Percentiles rank a stretch among this genome's conserved stretches.
phyloP scores from a whole-genome alignment of 1,140 invertebrate species.

The Scylla paramamosain region DNA sequence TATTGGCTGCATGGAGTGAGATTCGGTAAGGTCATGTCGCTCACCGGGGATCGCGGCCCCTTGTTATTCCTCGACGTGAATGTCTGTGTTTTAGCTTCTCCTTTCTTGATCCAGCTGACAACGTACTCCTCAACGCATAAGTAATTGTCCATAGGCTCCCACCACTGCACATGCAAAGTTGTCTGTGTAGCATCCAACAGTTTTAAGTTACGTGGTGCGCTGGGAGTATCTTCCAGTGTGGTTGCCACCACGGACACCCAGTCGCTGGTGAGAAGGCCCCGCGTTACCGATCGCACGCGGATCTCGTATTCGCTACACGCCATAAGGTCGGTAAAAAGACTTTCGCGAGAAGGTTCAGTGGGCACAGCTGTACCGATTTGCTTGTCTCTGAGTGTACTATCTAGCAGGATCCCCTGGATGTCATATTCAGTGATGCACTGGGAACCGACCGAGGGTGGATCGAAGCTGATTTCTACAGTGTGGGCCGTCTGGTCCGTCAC shows the following conservation, averaged over 20 bases:
- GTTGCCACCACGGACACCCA: not conserved
- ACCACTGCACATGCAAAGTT: constrained; percentile 31
- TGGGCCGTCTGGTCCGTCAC: constrained; percentile 36
- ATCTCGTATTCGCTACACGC: constrained; percentile 56
- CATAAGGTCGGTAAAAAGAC: constrained; percentile 43
- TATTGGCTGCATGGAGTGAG: constrained; percentile 50
- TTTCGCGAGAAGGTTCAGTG: not conserved
- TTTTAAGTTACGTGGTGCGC: constrained; percentile 28
- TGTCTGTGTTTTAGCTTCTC: not conserved
- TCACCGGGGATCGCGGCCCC: not conserved
- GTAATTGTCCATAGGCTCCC: not conserved
- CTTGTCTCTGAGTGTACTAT: not conserved
- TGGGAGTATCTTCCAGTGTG: constrained; percentile 34
- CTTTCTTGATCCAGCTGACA: not conserved
- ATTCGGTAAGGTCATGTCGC: not conserved
- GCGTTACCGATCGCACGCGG: constrained; percentile 30
- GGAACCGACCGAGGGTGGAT: constrained; percentile 33
- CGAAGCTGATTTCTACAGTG: constrained; percentile 43
- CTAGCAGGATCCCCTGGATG: not conserved
- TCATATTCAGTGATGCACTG: constrained; percentile 64
- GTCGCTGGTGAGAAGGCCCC: not conserved
- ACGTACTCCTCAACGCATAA: not conserved
- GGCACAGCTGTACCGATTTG: not conserved
- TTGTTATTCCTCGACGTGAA: no score
- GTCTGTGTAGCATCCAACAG: not conserved